These are phyloP conservation scores for Micropoecilia bifurca DNA, from an alignment of 2,797 vertebrate species.

Conservation along the genomic window DNA sequence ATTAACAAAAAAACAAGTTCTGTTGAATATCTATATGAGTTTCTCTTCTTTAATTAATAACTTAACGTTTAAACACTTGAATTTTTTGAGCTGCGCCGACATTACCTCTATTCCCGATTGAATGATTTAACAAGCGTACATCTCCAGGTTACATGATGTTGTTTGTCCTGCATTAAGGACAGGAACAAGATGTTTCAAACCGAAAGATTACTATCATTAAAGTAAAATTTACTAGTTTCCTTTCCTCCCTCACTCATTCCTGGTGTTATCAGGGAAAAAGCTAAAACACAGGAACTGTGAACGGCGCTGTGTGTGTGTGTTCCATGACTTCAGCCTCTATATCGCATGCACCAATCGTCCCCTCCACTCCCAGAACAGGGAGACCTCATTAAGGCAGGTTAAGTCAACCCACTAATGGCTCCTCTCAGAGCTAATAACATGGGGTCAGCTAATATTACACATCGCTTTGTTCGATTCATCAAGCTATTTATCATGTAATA, in stretches of 20 bases:
- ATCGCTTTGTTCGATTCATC: constrained; percentile 76
- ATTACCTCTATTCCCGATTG: background rate
- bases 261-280: constrained; percentile 1
- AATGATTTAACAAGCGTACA: background rate
- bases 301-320: constrained; percentile 28
- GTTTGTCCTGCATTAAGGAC: background rate
- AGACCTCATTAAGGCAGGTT: constrained; percentile 83
- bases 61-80: background rate
- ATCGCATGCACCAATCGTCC: constrained; percentile 63
- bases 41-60: background rate
- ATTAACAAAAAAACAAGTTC: background rate
- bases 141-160: background rate
- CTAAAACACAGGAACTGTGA: constrained; percentile 17
- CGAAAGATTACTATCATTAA: constrained; percentile 3
- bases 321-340: constrained; percentile 48
- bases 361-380: constrained; percentile 70
- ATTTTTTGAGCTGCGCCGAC: background rate
- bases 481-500: constrained; percentile 79
- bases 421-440: constrained; percentile 79
- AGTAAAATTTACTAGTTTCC: constrained; percentile 6
- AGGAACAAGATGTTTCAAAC: background rate
- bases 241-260: background rate
- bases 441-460: constrained; percentile 78
- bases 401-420: constrained; percentile 80
- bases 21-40: background rate